Conservation (phyloP, 2,888 invertebrate genomes). For the Ferrisia virgata region DNA sequence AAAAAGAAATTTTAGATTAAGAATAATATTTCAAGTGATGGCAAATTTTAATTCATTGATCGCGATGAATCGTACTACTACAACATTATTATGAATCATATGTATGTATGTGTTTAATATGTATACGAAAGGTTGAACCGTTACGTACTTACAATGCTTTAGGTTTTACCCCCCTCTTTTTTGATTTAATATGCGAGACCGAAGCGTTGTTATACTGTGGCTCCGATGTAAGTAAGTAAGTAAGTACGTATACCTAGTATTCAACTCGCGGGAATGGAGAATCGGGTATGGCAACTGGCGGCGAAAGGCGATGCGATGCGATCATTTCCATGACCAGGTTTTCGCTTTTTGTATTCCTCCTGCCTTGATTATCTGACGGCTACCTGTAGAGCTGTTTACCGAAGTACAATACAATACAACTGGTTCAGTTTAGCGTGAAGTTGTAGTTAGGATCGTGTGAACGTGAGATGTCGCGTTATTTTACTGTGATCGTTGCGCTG, state of each 20-base stretch:
- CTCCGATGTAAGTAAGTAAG: not conserved
- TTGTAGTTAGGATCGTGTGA: not conserved
- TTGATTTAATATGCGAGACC: not conserved
- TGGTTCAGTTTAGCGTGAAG: not conserved
- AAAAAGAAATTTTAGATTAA: not conserved
- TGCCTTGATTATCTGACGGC: not conserved
- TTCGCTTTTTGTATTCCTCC: constrained; percentile 31
- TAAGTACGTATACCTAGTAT: not conserved
- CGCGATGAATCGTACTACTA: not conserved
- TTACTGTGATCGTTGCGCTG: not conserved
- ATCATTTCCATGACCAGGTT: constrained; percentile 38
- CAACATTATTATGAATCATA: too few relatives aligned
- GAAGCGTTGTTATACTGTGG: not conserved
- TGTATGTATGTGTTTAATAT: not conserved
- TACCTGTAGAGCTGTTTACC: constrained; percentile 20
- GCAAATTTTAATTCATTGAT: not conserved
- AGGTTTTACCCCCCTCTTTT: not conserved
- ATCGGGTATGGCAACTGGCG: not conserved
- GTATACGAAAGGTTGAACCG: not conserved
- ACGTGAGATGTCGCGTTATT: not conserved
- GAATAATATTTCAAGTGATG: too few relatives aligned
- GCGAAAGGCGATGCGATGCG: constrained; percentile 2
- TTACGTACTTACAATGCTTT: not conserved
- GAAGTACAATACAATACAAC: not conserved
- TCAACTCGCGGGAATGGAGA: not conserved